Conservation (phyloP, 2,797 vertebrate genomes). For the Neopelma chrysocephalum region DNA sequence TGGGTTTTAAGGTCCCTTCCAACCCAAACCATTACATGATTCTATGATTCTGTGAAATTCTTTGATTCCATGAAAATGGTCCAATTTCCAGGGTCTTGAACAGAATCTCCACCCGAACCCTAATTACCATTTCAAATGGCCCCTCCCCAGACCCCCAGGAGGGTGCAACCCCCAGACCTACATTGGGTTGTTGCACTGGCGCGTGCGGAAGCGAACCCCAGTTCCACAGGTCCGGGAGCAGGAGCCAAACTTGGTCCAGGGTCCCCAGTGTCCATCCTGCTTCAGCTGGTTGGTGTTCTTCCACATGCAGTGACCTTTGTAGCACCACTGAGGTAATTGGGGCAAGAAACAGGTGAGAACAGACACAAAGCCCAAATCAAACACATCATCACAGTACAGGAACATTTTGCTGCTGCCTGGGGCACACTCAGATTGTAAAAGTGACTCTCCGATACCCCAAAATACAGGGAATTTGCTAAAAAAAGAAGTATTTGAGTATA, state of each 20-base stretch:
- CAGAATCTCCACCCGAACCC: neutral
- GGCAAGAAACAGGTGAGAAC: neutral
- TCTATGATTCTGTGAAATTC: neutral
- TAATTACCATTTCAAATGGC: neutral
- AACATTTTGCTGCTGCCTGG: neutral
- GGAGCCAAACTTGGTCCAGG: conserved; percentile 92
- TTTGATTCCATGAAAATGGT: neutral
- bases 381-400: fast-evolving
- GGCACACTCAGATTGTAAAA: neutral
- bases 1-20: neutral
- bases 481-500: neutral
- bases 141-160: neutral
- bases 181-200: conserved; percentile 93
- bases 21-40: neutral
- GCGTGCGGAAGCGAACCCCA: conserved; percentile 91
- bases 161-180: conserved; percentile 69
- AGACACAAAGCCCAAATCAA: neutral
- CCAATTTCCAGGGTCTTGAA: neutral
- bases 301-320: conserved; percentile 99
- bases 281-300: conserved; percentile 92
- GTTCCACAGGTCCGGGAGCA: conserved; percentile 94
- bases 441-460: neutral
- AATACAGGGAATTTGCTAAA: neutral
- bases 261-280: conserved; percentile 92
- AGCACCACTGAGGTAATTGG: conserved; percentile 87